phyloP scores from a whole-genome alignment of 2,113 vertebrate genomes.

The Falco punctatus region DNA sequence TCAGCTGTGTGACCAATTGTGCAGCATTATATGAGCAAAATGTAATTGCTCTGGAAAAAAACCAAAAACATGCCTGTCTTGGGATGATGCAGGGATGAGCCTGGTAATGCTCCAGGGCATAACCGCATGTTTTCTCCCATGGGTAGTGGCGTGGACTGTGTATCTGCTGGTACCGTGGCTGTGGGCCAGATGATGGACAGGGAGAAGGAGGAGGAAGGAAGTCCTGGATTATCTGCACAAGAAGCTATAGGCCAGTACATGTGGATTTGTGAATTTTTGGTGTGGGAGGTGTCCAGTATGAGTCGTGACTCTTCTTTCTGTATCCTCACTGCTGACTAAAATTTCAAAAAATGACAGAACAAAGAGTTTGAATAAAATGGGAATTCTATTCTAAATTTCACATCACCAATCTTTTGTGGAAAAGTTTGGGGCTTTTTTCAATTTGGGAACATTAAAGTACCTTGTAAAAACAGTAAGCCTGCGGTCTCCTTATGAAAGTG shows the following conservation, averaged over 20 bases:
- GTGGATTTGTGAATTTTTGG: not conserved
- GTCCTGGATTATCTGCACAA: not conserved
- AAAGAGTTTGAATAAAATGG: not conserved
- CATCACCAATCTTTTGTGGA: not conserved
- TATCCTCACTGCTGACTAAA: not conserved
- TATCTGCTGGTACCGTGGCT: not conserved
- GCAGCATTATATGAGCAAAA: not conserved
- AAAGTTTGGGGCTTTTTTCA: not conserved
- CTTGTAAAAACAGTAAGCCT: not conserved
- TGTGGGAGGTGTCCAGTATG: not conserved
- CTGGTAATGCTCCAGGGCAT: not conserved
- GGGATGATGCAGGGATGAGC: too few species aligned
- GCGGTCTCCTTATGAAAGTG: not conserved
- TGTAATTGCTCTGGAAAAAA: not conserved
- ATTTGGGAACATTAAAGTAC: not conserved
- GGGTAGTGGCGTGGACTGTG: fast-evolving
- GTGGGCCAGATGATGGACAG: not conserved
- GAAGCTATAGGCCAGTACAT: not conserved
- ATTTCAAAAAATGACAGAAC: not conserved
- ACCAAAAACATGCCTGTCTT: too few species aligned
- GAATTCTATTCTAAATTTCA: not conserved
- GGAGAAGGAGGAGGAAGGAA: not conserved
- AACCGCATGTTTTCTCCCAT: not conserved
- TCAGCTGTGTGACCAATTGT: not conserved
- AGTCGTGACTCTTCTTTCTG: not conserved